Percentiles rank a stretch among this genome's conserved stretches.
These are phyloP conservation scores for Eulemur coronatus DNA, from an alignment of 2,797 vertebrate species.

Conservation along the genomic window DNA sequence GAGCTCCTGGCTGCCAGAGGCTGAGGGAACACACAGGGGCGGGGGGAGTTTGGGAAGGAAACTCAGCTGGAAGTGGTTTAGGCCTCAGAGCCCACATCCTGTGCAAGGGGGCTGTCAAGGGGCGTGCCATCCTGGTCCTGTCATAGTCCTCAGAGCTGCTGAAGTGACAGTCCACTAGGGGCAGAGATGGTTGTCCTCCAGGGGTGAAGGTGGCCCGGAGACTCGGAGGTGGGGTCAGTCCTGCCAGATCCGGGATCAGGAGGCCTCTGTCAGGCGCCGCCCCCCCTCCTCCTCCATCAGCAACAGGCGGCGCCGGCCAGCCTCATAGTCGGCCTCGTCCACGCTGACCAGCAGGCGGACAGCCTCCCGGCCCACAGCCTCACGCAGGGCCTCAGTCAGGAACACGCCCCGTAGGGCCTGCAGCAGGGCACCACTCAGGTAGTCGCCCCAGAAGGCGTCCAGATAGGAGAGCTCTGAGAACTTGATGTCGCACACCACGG, in stretches of 20 bases:
- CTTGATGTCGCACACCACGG: conserved; percentile 95
- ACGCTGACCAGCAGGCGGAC: conserved; percentile 94
- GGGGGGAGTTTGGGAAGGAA: not conserved
- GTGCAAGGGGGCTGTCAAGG: conserved; percentile 17
- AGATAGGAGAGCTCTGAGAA: conserved; percentile 95
- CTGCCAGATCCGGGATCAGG: conserved; percentile 46
- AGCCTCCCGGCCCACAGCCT: conserved; percentile 91
- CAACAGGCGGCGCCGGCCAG: conserved; percentile 88
- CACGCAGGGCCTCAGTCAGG: conserved; percentile 93
- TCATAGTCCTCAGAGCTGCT: conserved; percentile 8
- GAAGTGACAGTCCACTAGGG: conserved; percentile 39
- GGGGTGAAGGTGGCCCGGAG: not conserved
- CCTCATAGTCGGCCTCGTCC: conserved; percentile 95
- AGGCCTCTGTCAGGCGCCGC: not conserved
- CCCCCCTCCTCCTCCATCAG: conserved; percentile 68
- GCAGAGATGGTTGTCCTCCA: conserved; percentile 38
- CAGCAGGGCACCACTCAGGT: conserved; percentile 93
- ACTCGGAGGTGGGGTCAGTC: not conserved
- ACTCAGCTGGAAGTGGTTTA: conserved; percentile 68
- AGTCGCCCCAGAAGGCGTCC: conserved; percentile 95
- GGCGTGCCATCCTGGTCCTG: not conserved
- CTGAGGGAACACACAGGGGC: conserved; percentile 23
- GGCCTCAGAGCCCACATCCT: conserved; percentile 71
- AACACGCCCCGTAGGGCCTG: conserved; percentile 95
- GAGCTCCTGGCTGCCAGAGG: not conserved